Evolutionary conservation across 1,140 invertebrate species (phyloP), one percentile per base, ranked within the genome.

Genomic region (Camponotus pennsylvanicus): DNA sequence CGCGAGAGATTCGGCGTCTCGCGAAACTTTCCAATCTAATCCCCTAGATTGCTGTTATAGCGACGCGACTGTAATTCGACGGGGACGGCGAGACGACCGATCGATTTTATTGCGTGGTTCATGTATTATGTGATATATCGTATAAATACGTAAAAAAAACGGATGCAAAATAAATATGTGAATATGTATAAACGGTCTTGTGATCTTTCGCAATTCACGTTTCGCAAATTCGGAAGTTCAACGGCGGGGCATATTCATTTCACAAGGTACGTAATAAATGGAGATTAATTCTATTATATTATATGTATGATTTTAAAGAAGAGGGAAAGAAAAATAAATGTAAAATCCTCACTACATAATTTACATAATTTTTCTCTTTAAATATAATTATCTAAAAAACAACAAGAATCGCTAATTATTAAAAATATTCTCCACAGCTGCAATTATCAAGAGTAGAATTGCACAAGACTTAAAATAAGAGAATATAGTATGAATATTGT

Each of bases 61-160:
- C 55, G 34, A n/a, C 3, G n/a, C 7, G 40, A 42, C 13, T 77
- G 32, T 63, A 55, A 21, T 42, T 49, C 37, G 9, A 64, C 42
- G 59, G 32, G 66, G 45, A 42, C 59, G 79, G 63, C 79, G 87
- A 67, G 66, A 77, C 57, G 63, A 45, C 27, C 63, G 76, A 86
- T 79, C 73, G 75, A 78, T 40, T 78, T 63, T 40, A 70, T 55
- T 64, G 71, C 78, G 77, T 61, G 78, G 55, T 79, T 85, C 63
- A 42, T 89, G 82, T 88, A 87, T 89, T 80, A 89, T 90, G 86
- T 89, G 89, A 90, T 90, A 90, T 85, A 87, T 85, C 85, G 71
- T 82, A 78, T 89, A 77, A 70, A 85, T 88, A 89, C 77, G 66
- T 83, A 85, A 87, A 52, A 52, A 63, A 82, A 67, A 63, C 80